Evolutionary conservation across 2,888 invertebrate genomes (phyloP).

Genomic region (Conops quadrifasciatus): DNA sequence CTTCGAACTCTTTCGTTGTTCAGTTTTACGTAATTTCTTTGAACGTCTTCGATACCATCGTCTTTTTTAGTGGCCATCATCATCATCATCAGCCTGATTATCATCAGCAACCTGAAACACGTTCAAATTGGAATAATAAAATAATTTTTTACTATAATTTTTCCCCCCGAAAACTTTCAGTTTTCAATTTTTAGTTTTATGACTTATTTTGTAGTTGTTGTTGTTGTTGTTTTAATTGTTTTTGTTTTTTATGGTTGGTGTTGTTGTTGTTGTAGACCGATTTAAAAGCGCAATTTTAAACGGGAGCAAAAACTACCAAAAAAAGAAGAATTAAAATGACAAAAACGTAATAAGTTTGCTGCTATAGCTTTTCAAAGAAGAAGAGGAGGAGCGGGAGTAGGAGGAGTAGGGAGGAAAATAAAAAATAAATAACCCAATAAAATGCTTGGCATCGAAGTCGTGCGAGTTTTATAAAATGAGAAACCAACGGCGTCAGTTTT

Average conservation of each 20-base stretch:
- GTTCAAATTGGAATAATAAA: background rate
- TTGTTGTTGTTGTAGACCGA: background rate
- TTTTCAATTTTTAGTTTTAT: background rate
- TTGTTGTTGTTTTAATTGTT: background rate
- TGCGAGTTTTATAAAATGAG: background rate
- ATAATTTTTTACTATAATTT: background rate
- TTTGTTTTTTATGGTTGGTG: background rate
- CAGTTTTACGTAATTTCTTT: conserved; percentile 17
- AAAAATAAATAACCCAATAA: background rate
- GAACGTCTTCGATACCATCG: background rate
- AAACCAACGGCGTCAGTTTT: background rate
- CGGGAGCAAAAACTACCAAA: conserved; percentile 1
- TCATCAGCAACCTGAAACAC: too few species aligned
- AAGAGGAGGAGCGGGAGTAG: too few species aligned
- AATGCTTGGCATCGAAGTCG: background rate
- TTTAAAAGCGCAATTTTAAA: background rate
- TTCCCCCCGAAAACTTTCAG: conserved; percentile 14
- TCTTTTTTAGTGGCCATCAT: background rate
- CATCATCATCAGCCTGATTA: background rate
- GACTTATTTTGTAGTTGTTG: too few species aligned
- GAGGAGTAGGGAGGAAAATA: too few species aligned
- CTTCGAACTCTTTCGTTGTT: background rate
- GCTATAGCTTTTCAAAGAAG: too few species aligned
- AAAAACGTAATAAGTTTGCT: conserved; percentile 6
- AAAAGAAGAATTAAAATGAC: conserved; percentile 13